Evolutionary conservation across 2,888 invertebrate species (phyloP).

Genomic region (Blera fallax): DNA sequence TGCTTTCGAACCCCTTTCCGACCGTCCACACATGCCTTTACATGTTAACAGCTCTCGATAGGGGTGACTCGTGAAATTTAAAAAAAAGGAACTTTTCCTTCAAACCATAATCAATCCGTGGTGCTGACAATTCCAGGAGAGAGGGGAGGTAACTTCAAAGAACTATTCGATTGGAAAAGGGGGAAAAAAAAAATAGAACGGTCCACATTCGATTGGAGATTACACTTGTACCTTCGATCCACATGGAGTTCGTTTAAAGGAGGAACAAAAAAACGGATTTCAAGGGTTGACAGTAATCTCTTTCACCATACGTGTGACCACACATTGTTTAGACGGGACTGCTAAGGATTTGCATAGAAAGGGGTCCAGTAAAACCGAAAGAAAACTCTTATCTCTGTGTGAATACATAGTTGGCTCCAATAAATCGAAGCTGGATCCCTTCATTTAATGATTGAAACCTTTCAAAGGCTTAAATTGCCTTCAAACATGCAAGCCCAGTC

Average conservation of each 20-base stretch:
- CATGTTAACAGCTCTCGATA: conserved; percentile 28
- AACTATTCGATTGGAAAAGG: conserved; percentile 55
- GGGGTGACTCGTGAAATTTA: neutral
- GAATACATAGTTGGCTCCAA: neutral
- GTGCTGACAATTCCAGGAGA: conserved; percentile 29
- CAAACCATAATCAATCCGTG: conserved; percentile 30
- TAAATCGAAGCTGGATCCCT: neutral
- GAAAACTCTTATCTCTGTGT: neutral
- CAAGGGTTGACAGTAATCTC: conserved; percentile 63
- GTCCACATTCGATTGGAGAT: conserved; percentile 42
- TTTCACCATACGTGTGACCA: conserved; percentile 45
- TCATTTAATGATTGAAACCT: conserved; percentile 44
- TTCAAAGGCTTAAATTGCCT: conserved; percentile 54
- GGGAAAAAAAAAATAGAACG: neutral
- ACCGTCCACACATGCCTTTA: neutral
- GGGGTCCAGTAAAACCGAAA: neutral
- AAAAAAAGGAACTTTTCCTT: conserved; percentile 6
- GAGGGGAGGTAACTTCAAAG: conserved; percentile 31
- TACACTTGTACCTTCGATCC: neutral
- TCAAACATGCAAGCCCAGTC: conserved; percentile 48
- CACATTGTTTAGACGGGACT: conserved; percentile 36
- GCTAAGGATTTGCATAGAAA: conserved; percentile 23
- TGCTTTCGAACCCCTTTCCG: neutral
- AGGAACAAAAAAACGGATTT: neutral
- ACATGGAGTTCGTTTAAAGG: too few relatives aligned